Conservation (phyloP, 2,113 vertebrate genomes). For the Panurus biarmicus region DNA sequence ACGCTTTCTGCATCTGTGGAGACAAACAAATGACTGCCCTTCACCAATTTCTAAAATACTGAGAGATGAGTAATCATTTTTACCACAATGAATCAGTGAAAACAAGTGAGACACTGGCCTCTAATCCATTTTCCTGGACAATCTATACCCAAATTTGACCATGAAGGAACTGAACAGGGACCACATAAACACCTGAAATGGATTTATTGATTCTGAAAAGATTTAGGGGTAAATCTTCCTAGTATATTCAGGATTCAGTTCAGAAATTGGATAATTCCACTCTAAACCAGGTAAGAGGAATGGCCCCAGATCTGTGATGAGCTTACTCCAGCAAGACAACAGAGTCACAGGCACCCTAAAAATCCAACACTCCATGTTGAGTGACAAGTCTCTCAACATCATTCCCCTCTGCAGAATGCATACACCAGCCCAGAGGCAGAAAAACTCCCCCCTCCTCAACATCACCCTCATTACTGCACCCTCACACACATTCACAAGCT, state of each 20-base stretch:
- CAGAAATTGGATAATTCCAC: not conserved
- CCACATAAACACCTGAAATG: not conserved
- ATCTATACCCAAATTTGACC: not conserved
- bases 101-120: not conserved
- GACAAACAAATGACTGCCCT: not conserved
- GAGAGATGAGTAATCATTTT: not conserved
- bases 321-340: not conserved
- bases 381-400: not conserved
- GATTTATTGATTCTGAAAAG: not conserved
- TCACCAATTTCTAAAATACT: not conserved
- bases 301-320: not conserved
- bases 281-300: not conserved
- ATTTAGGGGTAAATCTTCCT: not conserved
- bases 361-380: not conserved
- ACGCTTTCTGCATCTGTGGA: conserved; percentile 42
- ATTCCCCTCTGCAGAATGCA: not conserved
- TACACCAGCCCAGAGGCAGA: not conserved
- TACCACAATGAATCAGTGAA: not conserved
- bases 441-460: not conserved
- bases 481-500: not conserved
- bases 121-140: not conserved
- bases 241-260: not conserved
- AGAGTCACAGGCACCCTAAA: not conserved
- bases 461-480: not conserved
- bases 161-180: not conserved